Percentiles rank a stretch among this genome's conserved stretches.
Conservation (phyloP, 2,113 vertebrate species). For the Heliornis fulica region DNA sequence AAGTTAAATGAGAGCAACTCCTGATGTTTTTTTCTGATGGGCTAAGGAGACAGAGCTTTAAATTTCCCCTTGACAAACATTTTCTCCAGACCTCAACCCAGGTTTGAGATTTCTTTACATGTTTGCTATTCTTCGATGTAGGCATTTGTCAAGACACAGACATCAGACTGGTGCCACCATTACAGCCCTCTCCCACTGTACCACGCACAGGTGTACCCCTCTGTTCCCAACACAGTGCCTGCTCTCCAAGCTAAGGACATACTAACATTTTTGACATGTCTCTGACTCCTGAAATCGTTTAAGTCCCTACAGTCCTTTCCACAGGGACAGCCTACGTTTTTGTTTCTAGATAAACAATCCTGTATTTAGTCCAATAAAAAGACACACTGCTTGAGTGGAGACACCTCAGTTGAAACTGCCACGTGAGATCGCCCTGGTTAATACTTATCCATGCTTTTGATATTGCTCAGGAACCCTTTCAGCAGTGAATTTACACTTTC, state of each 20-base stretch:
- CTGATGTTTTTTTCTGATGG: neutral
- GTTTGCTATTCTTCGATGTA: neutral
- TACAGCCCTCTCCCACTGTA: neutral
- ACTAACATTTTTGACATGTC: neutral
- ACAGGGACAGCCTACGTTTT: neutral
- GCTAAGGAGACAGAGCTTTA: neutral
- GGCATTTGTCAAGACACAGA: neutral
- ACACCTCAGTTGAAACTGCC: neutral
- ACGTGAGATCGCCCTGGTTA: neutral
- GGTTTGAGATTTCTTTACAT: neutral
- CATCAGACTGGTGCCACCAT: neutral
- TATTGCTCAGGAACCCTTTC: rapidly evolving
- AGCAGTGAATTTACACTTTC: neutral
- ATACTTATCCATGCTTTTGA: neutral
- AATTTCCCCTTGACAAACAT: neutral
- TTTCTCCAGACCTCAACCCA: neutral
- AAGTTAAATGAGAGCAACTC: neutral
- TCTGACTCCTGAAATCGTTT: neutral
- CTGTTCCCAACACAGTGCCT: neutral
- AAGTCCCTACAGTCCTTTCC: neutral
- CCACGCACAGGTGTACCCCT: neutral
- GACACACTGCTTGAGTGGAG: neutral
- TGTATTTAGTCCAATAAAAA: neutral
- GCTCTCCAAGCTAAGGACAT: neutral
- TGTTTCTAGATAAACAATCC: neutral